These are phyloP conservation scores for Chloromyia formosa DNA, from an alignment of 2,888 invertebrate genomes.

Conservation along the genomic window DNA sequence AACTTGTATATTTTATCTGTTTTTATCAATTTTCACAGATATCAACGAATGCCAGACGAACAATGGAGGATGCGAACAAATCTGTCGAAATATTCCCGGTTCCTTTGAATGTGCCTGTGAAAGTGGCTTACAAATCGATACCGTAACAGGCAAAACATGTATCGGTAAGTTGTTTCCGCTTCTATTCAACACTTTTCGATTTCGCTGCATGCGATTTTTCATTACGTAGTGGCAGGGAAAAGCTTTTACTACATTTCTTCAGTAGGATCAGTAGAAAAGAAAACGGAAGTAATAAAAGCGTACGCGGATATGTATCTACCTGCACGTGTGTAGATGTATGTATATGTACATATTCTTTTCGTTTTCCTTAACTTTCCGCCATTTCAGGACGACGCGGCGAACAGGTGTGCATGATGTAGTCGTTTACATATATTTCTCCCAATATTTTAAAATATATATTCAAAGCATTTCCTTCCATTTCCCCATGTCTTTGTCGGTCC, in stretches of 20 bases:
- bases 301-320: conserved; percentile 39
- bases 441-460: conserved; percentile 1
- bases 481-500: neutral
- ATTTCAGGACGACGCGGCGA: conserved; percentile 15
- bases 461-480: conserved; percentile 18
- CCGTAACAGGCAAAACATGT: conserved; percentile 64
- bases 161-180: conserved; percentile 62
- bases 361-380: conserved; percentile 8
- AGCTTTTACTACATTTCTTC: conserved; percentile 13
- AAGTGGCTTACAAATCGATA: conserved; percentile 65
- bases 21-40: conserved; percentile 57
- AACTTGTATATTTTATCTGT: conserved; percentile 1
- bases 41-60: conserved; percentile 68
- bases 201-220: too few relatives aligned
- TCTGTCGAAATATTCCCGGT: conserved; percentile 68
- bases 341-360: too few relatives aligned
- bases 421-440: conserved; percentile 36
- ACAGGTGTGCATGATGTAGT: conserved; percentile 50
- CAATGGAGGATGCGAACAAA: conserved; percentile 67
- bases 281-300: conserved; percentile 37
- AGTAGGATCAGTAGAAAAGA: neutral
- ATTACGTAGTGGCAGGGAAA: neutral
- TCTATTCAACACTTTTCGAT: neutral
- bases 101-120: conserved; percentile 68
- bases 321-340: conserved; percentile 8